Evolutionary conservation across 2,888 invertebrate genomes (phyloP), one percentile per base, ranked within the genome.

Genomic region (Steinernema scapterisci): DNA sequence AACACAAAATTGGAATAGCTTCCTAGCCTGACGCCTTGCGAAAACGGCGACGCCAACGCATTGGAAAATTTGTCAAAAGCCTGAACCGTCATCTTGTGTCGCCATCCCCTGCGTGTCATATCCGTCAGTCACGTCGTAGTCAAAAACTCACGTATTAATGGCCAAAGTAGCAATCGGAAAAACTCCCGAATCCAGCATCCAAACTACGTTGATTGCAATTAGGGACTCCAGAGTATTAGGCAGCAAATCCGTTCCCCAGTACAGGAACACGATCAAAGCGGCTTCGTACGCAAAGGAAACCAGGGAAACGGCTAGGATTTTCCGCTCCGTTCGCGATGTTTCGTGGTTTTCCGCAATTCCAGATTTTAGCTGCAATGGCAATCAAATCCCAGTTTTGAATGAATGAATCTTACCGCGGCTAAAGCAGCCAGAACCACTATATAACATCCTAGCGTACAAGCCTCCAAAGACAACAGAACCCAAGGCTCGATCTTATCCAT

Each of bases 71-170:
- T n/a, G n/a, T n/a, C n/a, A n/a, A n/a, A n/a, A n/a, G n/a, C n/a
- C n/a, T n/a, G n/a, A n/a, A n/a, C n/a, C n/a, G n/a, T n/a, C n/a
- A n/a, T n/a, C n/a, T n/a, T n/a, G n/a, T n/a, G n/a, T n/a, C n/a
- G n/a, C n/a, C n/a, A n/a, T n/a, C n/a, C n/a, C n/a, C n/a, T n/a
- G n/a, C n/a, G n/a, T n/a, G n/a, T n/a, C n/a, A n/a, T n/a, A n/a
- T n/a, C n/a, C n/a, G n/a, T n/a, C n/a, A n/a, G n/a, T n/a, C n/a
- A n/a, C n/a, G n/a, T n/a, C n/a, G n/a, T n/a, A n/a, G n/a, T n/a
- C n/a, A n/a, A n/a, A n/a, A 38, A 38, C 63, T 31, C 31, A 63
- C 63, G 27, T 63, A 27, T 63, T 63, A 31, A 63, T 38, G 38
- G 27, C 16, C 1, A 63, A 16, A 5, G 63, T 63, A 16, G 19